A percentile compares a stretch with the other conserved stretches of the same genome.
Conservation (phyloP, 2,797 vertebrate species). For the Acrossocheilus wenchowensis region DNA sequence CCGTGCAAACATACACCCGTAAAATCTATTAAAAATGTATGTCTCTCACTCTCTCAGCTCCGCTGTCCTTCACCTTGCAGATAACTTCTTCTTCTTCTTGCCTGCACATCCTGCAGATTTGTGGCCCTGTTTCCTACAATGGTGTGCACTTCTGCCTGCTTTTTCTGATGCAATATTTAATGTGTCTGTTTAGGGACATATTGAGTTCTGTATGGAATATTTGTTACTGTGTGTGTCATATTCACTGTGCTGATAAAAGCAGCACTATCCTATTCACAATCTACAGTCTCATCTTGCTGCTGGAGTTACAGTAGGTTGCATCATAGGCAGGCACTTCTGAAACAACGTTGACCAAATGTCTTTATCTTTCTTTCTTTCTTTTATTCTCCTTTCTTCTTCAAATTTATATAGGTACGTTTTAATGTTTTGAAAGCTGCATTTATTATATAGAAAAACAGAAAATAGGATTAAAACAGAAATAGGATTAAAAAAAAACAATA, state of each 20-base stretch:
- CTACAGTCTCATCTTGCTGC: slow-evolving; percentile 27
- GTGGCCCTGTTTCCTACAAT: slow-evolving; percentile 1
- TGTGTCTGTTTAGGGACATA: slow-evolving; percentile 16
- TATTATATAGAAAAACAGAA: not conserved
- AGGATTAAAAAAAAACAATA: not conserved
- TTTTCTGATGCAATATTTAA: slow-evolving; percentile 41
- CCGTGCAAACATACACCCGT: not conserved
- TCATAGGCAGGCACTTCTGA: slow-evolving; percentile 47
- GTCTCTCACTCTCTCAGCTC: not conserved
- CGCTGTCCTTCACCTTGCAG: not conserved
- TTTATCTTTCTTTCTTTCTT: not conserved
- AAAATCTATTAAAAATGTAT: not conserved
- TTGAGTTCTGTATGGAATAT: slow-evolving; percentile 13
- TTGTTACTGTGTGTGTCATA: slow-evolving; percentile 4
- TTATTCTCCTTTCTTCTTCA: not conserved
- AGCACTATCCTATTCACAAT: slow-evolving; percentile 37
- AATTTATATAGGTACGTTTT: fast-evolving
- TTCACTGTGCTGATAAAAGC: slow-evolving; percentile 31
- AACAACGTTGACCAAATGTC: slow-evolving; percentile 28
- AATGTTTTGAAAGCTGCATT: not conserved
- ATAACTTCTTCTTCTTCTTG: not conserved
- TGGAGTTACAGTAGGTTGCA: slow-evolving; percentile 58
- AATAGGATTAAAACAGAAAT: not conserved
- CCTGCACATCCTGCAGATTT: not conserved
- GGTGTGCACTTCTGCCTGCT: not conserved